Evolutionary conservation across 2,113 vertebrate genomes (phyloP), one percentile per base, ranked within the genome.

Genomic region (Nesospiza acunhae): DNA sequence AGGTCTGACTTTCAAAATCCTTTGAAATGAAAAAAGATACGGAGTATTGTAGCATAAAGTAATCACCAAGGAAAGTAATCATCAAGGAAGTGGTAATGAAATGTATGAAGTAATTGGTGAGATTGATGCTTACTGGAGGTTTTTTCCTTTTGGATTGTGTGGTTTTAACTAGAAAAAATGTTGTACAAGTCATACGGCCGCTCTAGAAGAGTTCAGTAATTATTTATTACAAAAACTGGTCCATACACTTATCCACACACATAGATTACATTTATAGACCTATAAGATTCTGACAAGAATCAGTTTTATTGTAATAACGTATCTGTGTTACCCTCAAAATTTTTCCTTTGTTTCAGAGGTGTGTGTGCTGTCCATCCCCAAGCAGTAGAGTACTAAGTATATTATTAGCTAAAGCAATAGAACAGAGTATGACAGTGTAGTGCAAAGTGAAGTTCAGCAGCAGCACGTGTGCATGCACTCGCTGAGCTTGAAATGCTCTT

Each of bases 391-490:
- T 44, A 18, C 15, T 37, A 62, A 27, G 16, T 58, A 7, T 52
- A 15, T 30, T 31, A 21, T 56, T 53, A 35, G 7, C 72, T 66
- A 31, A 69, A 80, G 53, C 3, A 13, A 5, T 15, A 41, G 10
- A 47, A 46, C 16, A 0, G 3, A 56, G 3, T 56, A 64, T 76
- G 62, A 9, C 12, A 35, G 3, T 27, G 27, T 13, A 22, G 35
- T n/a, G 8, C 39, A 22, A 83, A 59, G 4, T 31, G 20, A 55
- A 87, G 46, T 76, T 79, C 18, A 31, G 41, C 47, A 35, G 53
- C 59, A 59, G 21, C 6, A 12, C 0, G 0, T 30, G 23, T 63
- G 26, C 67, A n/a, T 3, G 4, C 8, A 2, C 13, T 74, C 60
- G 30, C 58, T 77, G 50, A 76, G 35, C 10, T 72, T 83, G 26